phyloP scores from a whole-genome alignment of 2,797 vertebrate species.

The Nyctalus aviator region DNA sequence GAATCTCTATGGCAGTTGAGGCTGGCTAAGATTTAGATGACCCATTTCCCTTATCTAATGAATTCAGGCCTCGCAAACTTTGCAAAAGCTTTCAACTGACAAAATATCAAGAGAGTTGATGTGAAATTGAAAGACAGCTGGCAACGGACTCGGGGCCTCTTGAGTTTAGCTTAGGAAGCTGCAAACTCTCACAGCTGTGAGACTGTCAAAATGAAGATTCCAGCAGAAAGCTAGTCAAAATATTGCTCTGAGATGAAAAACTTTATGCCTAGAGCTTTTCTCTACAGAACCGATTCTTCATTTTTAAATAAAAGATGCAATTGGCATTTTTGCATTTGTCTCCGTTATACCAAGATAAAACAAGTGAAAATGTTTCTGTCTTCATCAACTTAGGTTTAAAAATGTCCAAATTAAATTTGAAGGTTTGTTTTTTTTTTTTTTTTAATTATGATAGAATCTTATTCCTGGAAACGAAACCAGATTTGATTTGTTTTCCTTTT shows the following conservation, averaged over 20 bases:
- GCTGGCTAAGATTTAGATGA: slow-evolving; percentile 72
- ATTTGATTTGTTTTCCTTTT: slow-evolving; percentile 60
- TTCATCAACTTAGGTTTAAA: slow-evolving; percentile 41
- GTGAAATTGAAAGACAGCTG: slow-evolving; percentile 77
- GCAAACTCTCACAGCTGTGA: slow-evolving; percentile 60
- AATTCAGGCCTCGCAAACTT: slow-evolving; percentile 80
- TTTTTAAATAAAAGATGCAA: slow-evolving; percentile 61
- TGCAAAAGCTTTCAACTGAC: slow-evolving; percentile 79
- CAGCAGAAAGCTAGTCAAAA: slow-evolving; percentile 70
- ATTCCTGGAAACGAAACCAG: slow-evolving; percentile 63
- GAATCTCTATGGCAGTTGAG: slow-evolving; percentile 63
- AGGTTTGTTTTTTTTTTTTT: not conserved
- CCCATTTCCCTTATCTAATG: slow-evolving; percentile 81
- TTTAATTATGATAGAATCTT: slow-evolving; percentile 40
- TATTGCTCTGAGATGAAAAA: slow-evolving; percentile 68
- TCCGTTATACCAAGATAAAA: slow-evolving; percentile 58
- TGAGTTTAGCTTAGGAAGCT: slow-evolving; percentile 72
- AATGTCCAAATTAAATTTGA: slow-evolving; percentile 61
- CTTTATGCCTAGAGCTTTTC: slow-evolving; percentile 12
- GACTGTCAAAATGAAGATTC: slow-evolving; percentile 64
- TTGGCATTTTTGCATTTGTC: slow-evolving; percentile 51
- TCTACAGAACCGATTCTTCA: slow-evolving; percentile 16
- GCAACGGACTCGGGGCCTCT: slow-evolving; percentile 28
- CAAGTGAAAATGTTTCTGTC: slow-evolving; percentile 18
- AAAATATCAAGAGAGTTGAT: slow-evolving; percentile 74